These are phyloP conservation scores for Lochmaea crataegi DNA, from an alignment of 2,888 invertebrate genomes.

Conservation along the genomic window DNA sequence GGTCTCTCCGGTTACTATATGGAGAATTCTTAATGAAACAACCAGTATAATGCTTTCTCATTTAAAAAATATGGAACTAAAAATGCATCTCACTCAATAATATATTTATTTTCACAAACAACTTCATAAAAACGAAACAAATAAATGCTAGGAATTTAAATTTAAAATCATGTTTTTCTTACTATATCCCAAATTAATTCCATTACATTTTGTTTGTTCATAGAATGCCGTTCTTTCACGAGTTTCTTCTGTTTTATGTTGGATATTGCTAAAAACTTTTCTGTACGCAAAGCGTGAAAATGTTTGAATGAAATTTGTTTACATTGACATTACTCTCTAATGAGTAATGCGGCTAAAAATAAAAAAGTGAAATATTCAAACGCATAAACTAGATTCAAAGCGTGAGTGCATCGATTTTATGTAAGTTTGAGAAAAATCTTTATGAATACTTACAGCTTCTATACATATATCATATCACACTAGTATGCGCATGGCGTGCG, in stretches of 20 bases:
- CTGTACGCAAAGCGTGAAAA: slow-evolving; percentile 3
- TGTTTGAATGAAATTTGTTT: slow-evolving; percentile 11
- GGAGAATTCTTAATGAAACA: no score
- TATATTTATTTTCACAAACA: no score
- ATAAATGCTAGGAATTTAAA: no score
- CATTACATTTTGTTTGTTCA: not conserved
- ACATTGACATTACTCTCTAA: slow-evolving; percentile 12
- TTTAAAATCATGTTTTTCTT: no score
- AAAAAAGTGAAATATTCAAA: not conserved
- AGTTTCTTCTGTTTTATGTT: slow-evolving; percentile 6
- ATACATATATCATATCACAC: not conserved
- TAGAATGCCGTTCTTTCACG: not conserved
- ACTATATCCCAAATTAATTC: not conserved
- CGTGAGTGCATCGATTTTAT: not conserved
- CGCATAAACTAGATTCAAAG: not conserved
- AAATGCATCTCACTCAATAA: no score
- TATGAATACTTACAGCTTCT: not conserved
- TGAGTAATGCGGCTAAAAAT: slow-evolving; percentile 8
- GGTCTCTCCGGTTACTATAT: no score
- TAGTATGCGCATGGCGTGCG: not conserved
- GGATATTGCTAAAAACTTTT: not conserved
- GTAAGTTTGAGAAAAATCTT: not conserved
- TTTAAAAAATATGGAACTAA: no score
- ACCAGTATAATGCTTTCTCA: no score
- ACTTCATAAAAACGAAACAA: no score